A percentile compares a stretch with the other conserved stretches of the same genome.
Conservation (phyloP, 2,797 vertebrate species). For the Mus caroli region DNA sequence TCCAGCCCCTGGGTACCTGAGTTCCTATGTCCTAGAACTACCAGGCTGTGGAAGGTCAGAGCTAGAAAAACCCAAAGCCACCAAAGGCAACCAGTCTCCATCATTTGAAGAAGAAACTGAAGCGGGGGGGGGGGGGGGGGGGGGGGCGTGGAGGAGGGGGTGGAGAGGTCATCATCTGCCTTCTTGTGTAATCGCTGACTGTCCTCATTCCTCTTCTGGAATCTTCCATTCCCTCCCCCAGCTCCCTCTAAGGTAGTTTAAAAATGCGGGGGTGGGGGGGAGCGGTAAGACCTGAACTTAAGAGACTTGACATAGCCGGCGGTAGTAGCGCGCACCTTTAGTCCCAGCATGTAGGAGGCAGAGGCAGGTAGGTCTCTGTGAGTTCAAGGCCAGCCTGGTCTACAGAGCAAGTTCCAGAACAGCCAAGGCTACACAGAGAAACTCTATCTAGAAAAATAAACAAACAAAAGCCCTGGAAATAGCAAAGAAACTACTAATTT, state of each 20-base stretch:
- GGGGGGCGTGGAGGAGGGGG: too few relatives aligned
- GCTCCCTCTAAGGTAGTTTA: background rate
- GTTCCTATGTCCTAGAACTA: background rate
- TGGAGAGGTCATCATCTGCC: background rate
- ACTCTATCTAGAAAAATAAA: background rate
- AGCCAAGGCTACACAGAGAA: background rate
- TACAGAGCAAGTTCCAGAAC: background rate
- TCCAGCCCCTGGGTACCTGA: background rate
- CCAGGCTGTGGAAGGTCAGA: background rate
- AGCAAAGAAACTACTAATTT: background rate
- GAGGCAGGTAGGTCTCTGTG: background rate
- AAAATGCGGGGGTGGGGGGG: background rate
- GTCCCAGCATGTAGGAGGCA: background rate
- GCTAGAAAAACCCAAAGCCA: background rate
- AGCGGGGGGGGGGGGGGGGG: background rate
- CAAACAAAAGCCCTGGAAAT: slow-evolving; percentile 18
- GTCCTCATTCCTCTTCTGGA: slow-evolving; percentile 39
- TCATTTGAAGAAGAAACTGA: background rate
- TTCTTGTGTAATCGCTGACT: background rate
- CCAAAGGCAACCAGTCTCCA: background rate
- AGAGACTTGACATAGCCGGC: background rate
- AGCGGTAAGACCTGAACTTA: background rate
- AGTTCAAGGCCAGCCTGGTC: background rate
- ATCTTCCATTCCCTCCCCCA: background rate
- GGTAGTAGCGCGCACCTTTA: background rate